Percentiles rank a stretch among this genome's conserved stretches.
Evolutionary conservation across 1,140 invertebrate species (phyloP).

Genomic region (Radopholus similis): DNA sequence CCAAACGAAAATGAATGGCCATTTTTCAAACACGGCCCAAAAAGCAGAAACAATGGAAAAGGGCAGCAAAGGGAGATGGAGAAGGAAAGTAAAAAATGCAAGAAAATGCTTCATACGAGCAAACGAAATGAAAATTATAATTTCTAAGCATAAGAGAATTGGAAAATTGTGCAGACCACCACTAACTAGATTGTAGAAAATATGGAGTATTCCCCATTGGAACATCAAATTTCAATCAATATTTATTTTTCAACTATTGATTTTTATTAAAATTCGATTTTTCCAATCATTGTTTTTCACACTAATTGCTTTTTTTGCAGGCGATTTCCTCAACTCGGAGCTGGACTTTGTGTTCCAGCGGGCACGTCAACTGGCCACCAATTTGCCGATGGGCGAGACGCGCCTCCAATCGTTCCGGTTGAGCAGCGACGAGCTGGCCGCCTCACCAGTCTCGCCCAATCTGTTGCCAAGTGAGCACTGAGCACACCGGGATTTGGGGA

Average conservation of each 20-base stretch:
- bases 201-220: not conserved
- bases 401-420: slow-evolving; percentile 54
- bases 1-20: not conserved
- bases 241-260: not conserved
- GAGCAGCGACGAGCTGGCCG: slow-evolving; percentile 52
- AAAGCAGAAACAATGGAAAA: not conserved
- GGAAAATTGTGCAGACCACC: too few relatives aligned
- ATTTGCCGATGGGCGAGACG: slow-evolving; percentile 58
- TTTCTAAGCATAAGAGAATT: too few relatives aligned
- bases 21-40: not conserved
- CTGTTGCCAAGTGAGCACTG: slow-evolving; percentile 49
- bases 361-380: slow-evolving; percentile 50
- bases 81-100: not conserved
- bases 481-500: not conserved
- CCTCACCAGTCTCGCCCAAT: slow-evolving; percentile 54
- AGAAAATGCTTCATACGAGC: too few relatives aligned
- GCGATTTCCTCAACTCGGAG: slow-evolving; percentile 59
- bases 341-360: slow-evolving; percentile 56
- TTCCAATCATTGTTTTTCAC: not conserved
- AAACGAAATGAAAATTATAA: too few relatives aligned
- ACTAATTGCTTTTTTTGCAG: slow-evolving; percentile 31
- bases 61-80: not conserved
- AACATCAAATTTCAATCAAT: not conserved
- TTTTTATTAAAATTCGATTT: not conserved
- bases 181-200: too few relatives aligned